Base-by-base conservation (phyloP, 2,797 vertebrate species). In the Crocidura indochinensis region DNA sequence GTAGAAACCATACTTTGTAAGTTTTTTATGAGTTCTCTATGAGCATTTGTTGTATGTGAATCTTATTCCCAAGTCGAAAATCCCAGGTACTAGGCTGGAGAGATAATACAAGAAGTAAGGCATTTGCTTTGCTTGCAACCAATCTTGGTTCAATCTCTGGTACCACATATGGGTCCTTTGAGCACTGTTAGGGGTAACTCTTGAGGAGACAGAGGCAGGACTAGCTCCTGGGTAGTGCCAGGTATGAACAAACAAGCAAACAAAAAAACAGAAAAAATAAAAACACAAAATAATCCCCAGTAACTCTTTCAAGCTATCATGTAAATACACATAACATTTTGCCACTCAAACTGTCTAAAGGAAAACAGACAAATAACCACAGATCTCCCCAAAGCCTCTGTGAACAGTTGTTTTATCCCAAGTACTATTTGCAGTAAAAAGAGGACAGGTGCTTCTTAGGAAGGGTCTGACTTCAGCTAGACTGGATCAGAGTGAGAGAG, bases 31-130 rank as follows among this genome's bases (percentile, higher is more conserved):
- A 22, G 14, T 67, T 72, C 71, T 90, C 46, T 47, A 3, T 19
- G 56, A 77, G 19, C 6, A 81, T 84, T 44, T 81, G n/a, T 72
- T 38, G 9, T 82, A 24, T 88, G 84, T 73, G 72, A 69, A 19
- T 81, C 29, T 88, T 88, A 74, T 81, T 56, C 73, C 38, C 60
- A 82, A 90, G 49, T 64, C 26, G 38, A 74, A 88, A 93, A 88
- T 19, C 6, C 22, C 9, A 67, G 2, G 26, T 80, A 72, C 44
- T 65, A 7, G 56, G 56, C 19, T 22, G 0, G 19, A 60, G 56
- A 60, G 17, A 20, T 17, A 22, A 20, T 51, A 3, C 19, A 60
- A 20, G 56, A 60, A 20, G 56, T 60, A 20, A 60, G 56, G 19
- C 56, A 60, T 60, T 60, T 60, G 56, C 56, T 6, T 60, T 60